Conservation (phyloP, 2,888 invertebrate species). For the Pachydiplax longipennis region DNA sequence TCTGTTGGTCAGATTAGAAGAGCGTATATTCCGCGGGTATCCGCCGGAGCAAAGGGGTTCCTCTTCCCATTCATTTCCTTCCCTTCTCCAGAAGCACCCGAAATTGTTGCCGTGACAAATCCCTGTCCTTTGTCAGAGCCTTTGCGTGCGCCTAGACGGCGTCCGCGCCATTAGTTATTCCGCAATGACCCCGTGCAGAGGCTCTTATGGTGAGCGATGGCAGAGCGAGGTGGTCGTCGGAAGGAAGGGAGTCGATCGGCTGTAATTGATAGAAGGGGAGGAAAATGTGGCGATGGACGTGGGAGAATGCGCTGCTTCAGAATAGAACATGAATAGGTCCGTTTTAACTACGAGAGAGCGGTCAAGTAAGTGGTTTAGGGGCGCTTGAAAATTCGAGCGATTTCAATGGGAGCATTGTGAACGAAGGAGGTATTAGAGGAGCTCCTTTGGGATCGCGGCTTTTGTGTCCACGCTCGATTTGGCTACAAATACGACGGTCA, state of each 20-base stretch:
- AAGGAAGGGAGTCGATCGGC: not conserved
- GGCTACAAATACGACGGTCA: not conserved
- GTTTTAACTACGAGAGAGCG: slow-evolving; percentile 11
- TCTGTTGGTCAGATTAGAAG: too few relatives aligned
- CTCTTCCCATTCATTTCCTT: not conserved
- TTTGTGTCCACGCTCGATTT: not conserved
- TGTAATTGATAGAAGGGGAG: not conserved
- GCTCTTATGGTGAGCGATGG: slow-evolving; percentile 15
- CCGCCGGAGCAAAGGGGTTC: not conserved
- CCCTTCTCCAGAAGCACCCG: not conserved
- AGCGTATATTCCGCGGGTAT: too few relatives aligned
- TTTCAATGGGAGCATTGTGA: slow-evolving; percentile 10
- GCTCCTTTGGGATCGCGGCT: not conserved
- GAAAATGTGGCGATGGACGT: not conserved
- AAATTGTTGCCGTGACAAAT: slow-evolving; percentile 41
- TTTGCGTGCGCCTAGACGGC: slow-evolving; percentile 16
- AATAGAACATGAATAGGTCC: not conserved
- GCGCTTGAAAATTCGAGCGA: not conserved
- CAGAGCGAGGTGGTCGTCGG: not conserved
- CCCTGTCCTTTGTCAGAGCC: slow-evolving; percentile 42
- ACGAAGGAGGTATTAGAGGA: not conserved
- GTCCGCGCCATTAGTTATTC: slow-evolving; percentile 26
- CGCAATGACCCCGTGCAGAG: slow-evolving; percentile 27
- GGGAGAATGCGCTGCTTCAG: not conserved
- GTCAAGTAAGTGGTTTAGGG: not conserved